These are phyloP conservation scores for Rhadinocentrus ornatus DNA, from an alignment of 2,797 vertebrate species.

Conservation along the genomic window DNA sequence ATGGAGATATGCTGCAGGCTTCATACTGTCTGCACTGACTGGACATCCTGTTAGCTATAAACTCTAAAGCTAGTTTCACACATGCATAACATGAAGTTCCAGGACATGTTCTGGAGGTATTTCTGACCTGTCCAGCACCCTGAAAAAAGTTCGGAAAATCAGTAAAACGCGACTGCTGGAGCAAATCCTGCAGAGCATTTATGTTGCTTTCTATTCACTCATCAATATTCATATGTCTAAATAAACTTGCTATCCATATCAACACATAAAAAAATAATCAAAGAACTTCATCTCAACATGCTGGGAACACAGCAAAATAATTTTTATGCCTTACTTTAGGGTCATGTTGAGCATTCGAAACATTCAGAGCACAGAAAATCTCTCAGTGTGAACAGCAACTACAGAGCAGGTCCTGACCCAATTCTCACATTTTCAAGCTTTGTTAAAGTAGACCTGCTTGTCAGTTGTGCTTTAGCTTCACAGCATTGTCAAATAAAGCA, in stretches of 20 bases:
- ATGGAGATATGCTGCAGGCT: background rate
- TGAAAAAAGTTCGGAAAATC: background rate
- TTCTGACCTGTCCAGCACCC: background rate
- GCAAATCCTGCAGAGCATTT: background rate
- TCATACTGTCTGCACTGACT: background rate
- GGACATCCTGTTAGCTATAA: too few species aligned
- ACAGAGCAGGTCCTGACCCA: background rate
- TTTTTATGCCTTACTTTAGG: background rate
- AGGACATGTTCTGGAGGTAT: background rate
- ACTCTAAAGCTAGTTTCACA: background rate
- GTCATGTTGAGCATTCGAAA: background rate
- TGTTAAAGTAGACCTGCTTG: too few species aligned
- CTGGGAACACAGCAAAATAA: background rate
- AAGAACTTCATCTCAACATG: too few species aligned
- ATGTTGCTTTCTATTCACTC: background rate
- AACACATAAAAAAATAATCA: too few species aligned
- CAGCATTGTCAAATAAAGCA: background rate
- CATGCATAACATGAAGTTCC: background rate
- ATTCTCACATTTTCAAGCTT: too few species aligned
- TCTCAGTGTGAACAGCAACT: background rate
- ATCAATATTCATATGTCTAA: background rate
- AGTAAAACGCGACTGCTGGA: too few species aligned
- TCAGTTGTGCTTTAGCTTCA: background rate
- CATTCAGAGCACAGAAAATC: background rate
- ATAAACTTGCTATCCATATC: background rate